Evolutionary conservation across 2,113 vertebrate species (phyloP), one percentile per base, ranked within the genome.

Genomic region (Gallinago media): DNA sequence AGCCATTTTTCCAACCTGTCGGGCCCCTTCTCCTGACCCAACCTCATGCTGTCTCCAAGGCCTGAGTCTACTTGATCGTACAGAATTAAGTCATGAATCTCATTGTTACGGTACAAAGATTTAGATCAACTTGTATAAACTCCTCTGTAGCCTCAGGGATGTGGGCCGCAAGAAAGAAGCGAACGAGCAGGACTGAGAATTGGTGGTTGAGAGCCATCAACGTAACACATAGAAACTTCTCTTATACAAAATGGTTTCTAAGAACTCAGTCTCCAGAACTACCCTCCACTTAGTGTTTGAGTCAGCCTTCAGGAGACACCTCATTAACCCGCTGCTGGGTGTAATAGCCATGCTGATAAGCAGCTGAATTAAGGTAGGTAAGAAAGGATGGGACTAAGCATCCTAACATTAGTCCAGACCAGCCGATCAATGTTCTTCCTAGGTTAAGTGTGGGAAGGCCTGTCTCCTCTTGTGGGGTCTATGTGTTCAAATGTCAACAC

Each of bases 141-240:
- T 56, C 14, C 29, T n/a, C n/a, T 44, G 49, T 38, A 29, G 29
- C n/a, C 68, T 36, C 62, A 34, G 55, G 59, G n/a, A 23, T 27
- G 50, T 19, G 36, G 15, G 4, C 29, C 50, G 21, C 22, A 29
- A 49, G 47, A 46, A 82, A 52, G 36, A 36, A 50, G 6, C 31
- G 22, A 46, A 75, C 67, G 5, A 3, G 47, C 29, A 62, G 29
- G 46, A 40, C 0, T 50, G 36, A 58, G n/a, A 66, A 44, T 1
- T 3, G 2, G 12, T 42, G 38, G 5, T 42, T 58, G 26, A 88
- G 23, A 6, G 8, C 29, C 32, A 50, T 17, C 68, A 20, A 8
- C 0, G 0, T 8, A 29, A 68, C 0, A 0, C 2, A 0, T 5
- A 40, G 27, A 26, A 59, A 27, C 44, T 74, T 25, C n/a, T 46